phyloP scores from a whole-genome alignment of 1,140 invertebrate genomes.

The Drosophila kurseongensis region DNA sequence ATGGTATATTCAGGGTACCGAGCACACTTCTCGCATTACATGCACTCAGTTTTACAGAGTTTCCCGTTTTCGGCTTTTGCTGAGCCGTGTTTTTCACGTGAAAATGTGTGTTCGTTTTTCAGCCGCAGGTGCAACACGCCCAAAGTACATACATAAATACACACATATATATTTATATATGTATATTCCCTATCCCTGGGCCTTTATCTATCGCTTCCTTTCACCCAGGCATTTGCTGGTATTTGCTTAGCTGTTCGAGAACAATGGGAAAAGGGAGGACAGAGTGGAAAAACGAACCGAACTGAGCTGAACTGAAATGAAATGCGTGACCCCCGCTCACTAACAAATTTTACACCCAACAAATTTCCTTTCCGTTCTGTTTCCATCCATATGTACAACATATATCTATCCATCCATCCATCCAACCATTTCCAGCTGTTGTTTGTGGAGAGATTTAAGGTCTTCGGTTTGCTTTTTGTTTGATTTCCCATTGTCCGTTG shows the following conservation, averaged over 20 bases:
- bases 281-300: conserved; percentile 16
- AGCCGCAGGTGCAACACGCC: conserved; percentile 68
- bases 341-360: conserved; percentile 68
- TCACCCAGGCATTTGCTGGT: conserved; percentile 47
- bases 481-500: conserved; percentile 45
- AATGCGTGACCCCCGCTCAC: conserved; percentile 64
- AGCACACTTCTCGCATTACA: conserved; percentile 42
- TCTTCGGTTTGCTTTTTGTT: conserved; percentile 42
- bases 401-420: conserved; percentile 49
- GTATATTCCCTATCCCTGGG: background rate
- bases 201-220: conserved; percentile 36
- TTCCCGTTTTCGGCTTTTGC: conserved; percentile 8
- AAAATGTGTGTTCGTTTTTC: conserved; percentile 25
- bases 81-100: conserved; percentile 27
- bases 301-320: conserved; percentile 2
- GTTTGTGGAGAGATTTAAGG: conserved; percentile 39
- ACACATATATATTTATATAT: too few relatives aligned
- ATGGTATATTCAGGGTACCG: background rate
- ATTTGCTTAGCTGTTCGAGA: conserved; percentile 67
- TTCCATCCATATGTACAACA: conserved; percentile 35
- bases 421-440: conserved; percentile 35
- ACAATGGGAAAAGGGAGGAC: conserved; percentile 35
- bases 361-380: conserved; percentile 68
- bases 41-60: background rate
- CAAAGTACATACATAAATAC: background rate